phyloP scores from a whole-genome alignment of 2,888 invertebrate genomes.

The Chrysina gloriosa region DNA sequence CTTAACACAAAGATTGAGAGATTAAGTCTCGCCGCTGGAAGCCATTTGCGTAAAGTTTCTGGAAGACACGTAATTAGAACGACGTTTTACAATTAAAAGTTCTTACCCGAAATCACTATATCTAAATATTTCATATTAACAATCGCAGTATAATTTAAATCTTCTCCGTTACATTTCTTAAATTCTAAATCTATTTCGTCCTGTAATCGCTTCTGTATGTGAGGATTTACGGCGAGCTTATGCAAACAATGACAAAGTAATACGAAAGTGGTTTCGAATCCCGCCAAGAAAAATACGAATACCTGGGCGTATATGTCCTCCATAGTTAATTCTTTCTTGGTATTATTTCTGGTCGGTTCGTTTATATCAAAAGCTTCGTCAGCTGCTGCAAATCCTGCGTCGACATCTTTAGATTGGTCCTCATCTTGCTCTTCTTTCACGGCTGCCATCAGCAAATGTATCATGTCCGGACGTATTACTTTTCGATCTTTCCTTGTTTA shows the following conservation, averaged over 20 bases:
- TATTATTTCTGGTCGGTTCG: neutral
- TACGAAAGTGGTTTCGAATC: constrained; percentile 65
- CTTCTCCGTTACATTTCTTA: constrained; percentile 61
- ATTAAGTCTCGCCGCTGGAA: constrained; percentile 64
- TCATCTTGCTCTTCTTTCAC: neutral
- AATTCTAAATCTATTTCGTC: constrained; percentile 66
- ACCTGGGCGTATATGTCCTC: constrained; percentile 57
- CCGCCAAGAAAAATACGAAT: constrained; percentile 64
- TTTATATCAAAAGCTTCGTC: neutral
- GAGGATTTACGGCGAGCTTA: constrained; percentile 62
- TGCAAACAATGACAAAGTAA: constrained; percentile 61
- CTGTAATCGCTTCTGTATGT: constrained; percentile 67
- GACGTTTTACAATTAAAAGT: neutral
- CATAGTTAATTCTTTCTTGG: neutral
- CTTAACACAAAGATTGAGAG: constrained; percentile 66
- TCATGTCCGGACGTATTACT: constrained; percentile 33
- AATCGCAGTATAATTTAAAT: constrained; percentile 66
- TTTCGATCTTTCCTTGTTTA: constrained; percentile 1
- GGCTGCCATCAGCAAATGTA: constrained; percentile 29
- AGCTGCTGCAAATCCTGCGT: constrained; percentile 21
- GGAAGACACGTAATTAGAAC: neutral
- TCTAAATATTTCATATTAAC: constrained; percentile 61
- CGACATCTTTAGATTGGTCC: neutral
- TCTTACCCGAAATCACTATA: constrained; percentile 26
- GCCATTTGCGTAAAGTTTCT: constrained; percentile 67